Base-by-base conservation (phyloP, 2,797 vertebrate species). In the Sebastes minor region DNA sequence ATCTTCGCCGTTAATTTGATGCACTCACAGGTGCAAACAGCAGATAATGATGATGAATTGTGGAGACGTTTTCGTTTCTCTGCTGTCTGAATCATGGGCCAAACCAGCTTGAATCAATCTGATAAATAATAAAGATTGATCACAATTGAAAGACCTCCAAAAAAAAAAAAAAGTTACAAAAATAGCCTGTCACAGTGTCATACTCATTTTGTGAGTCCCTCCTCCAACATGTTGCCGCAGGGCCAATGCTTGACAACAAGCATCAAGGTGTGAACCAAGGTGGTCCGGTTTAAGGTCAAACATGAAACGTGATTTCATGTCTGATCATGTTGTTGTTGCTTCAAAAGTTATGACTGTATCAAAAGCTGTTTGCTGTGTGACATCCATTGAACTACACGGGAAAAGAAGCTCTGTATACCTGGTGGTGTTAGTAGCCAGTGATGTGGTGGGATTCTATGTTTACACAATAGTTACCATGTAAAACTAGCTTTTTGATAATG, bases 1-100 rank as follows among this genome's bases (percentile, higher is more conserved):
- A 52, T 52, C 5, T 64, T 67, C 55, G 75, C 53, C 46, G 42
- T 53, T 67, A 35, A 67, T 67, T 13, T 59, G 71, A 52, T 14
- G 67, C 18, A 38, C 67, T 67, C 61, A 74, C 53, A 67, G 61
- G 38, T 76, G 78, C 65, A 68, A 69, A 63, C 59, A 16, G 71
- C 20, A 83, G 68, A 70, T 83, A 64, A 76, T 79, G 61, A 79
- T 76, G 69, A 85, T 80, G 18, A 85, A 83, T 65, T 62, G 35
- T 25, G 5, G 4, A 38, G 61, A 63, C 2, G 0, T 42, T 64
- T 72, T 14, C 5, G 53, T 70, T 62, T 14, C 73, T 6, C 60
- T 59, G 4, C 64, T 59, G 6, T 59, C 10, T 65, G 28, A 71
- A 52, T 66, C 20, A 46, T 23, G 18, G n/a, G 53, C 5, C 5